These are phyloP conservation scores for Ptychobarbus kaznakovi DNA, from an alignment of 2,797 vertebrate genomes.

Conservation along the genomic window DNA sequence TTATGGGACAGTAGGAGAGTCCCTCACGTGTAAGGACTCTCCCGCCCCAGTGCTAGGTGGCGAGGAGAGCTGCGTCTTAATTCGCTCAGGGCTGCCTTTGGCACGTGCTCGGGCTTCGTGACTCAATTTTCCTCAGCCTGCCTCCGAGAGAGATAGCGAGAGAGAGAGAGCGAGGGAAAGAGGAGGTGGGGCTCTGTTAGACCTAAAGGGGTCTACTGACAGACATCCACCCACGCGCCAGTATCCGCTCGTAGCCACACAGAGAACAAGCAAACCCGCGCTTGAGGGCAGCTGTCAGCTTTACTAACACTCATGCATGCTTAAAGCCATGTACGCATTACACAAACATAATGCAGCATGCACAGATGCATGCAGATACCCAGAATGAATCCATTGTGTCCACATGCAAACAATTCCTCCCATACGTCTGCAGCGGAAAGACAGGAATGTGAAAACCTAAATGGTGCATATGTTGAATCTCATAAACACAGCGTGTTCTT, in stretches of 20 bases:
- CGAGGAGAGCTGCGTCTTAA: slow-evolving; percentile 65
- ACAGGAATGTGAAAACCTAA: slow-evolving; percentile 43
- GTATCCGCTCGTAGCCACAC: not conserved
- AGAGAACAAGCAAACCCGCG: not conserved
- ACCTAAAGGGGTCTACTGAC: slow-evolving; percentile 36
- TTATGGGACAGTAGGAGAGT: slow-evolving; percentile 36
- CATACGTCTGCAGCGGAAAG: slow-evolving; percentile 26
- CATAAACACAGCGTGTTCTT: slow-evolving; percentile 53
- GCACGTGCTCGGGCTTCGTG: slow-evolving; percentile 74
- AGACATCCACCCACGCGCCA: slow-evolving; percentile 34
- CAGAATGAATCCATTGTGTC: not conserved
- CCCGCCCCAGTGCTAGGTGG: slow-evolving; percentile 56
- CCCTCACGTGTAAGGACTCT: slow-evolving; percentile 51
- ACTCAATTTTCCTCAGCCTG: slow-evolving; percentile 60
- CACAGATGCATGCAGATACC: not conserved
- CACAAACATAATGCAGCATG: not conserved
- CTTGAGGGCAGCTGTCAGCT: slow-evolving; percentile 29
- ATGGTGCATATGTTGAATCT: slow-evolving; percentile 50
- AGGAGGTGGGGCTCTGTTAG: not conserved
- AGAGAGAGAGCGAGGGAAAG: slow-evolving; percentile 15
- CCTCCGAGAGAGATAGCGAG: slow-evolving; percentile 28
- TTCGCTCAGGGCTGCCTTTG: slow-evolving; percentile 66
- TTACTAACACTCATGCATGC: slow-evolving; percentile 25
- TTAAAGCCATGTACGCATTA: not conserved
- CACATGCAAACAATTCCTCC: slow-evolving; percentile 14